Conservation (phyloP, 2,797 vertebrate genomes). For the Potorous gilbertii region DNA sequence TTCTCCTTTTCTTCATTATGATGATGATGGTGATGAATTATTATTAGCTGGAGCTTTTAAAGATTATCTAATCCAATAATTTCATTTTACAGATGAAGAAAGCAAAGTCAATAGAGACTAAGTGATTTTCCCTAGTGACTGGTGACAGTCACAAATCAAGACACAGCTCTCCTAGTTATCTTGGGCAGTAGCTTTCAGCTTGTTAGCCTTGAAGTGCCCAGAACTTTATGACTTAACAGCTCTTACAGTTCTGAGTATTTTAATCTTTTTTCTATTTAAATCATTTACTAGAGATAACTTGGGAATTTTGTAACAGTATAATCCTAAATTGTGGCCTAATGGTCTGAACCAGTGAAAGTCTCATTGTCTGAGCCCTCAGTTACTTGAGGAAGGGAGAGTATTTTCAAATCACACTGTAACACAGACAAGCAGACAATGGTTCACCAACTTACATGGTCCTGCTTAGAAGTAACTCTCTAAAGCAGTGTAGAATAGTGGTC, state of each 20-base stretch:
- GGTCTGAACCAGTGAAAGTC: not conserved
- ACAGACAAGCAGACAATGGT: not conserved
- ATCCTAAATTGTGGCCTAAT: not conserved
- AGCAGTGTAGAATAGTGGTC: not conserved
- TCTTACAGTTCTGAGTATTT: not conserved
- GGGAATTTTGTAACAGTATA: not conserved
- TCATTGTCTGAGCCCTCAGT: not conserved
- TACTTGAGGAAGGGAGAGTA: not conserved
- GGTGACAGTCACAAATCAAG: not conserved
- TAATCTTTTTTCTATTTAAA: not conserved
- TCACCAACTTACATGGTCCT: not conserved
- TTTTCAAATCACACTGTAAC: not conserved
- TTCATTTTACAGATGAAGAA: not conserved
- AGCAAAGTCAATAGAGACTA: not conserved
- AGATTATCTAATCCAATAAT: not conserved
- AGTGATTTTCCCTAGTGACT: not conserved
- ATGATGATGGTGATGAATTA: too few relatives aligned
- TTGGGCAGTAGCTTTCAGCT: not conserved
- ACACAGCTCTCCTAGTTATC: not conserved
- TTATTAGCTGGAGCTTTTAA: not conserved
- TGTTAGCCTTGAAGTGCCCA: not conserved
- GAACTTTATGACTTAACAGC: not conserved
- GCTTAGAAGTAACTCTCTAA: not conserved
- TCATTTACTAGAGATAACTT: not conserved
- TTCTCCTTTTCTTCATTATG: too few relatives aligned